A percentile compares a stretch with the other conserved stretches of the same genome.
Evolutionary conservation across 1,140 invertebrate species (phyloP).

Genomic region (Drusus annulatus): DNA sequence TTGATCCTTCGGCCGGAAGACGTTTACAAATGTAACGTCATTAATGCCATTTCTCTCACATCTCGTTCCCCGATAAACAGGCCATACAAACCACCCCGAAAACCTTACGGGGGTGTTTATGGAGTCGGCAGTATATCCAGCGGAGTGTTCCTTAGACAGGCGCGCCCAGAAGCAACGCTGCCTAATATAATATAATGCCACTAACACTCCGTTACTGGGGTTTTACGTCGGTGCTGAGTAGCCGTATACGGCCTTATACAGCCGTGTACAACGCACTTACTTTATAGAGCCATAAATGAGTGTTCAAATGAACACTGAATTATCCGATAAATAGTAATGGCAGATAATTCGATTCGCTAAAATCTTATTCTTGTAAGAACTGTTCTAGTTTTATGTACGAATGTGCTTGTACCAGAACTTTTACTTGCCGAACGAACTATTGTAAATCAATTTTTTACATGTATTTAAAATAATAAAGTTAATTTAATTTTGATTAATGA

Average conservation of each 20-base stretch:
- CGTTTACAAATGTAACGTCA: slow-evolving; percentile 26
- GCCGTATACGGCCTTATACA: too few relatives aligned
- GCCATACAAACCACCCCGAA: neutral
- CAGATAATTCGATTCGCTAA: too few relatives aligned
- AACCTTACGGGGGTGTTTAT: slow-evolving; percentile 3
- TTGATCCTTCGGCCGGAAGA: neutral
- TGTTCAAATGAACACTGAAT: neutral
- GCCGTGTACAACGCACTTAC: too few relatives aligned
- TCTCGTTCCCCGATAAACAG: slow-evolving; percentile 30
- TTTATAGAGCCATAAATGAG: too few relatives aligned
- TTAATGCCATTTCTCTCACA: slow-evolving; percentile 33
- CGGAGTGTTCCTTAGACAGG: slow-evolving; percentile 41
- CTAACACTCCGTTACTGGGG: slow-evolving; percentile 26
- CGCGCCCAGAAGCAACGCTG: slow-evolving; percentile 36
- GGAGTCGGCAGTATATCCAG: neutral
- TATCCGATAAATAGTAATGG: neutral
- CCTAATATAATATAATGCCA: slow-evolving; percentile 18
- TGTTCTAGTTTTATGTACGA: too few relatives aligned
- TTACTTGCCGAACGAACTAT: too few relatives aligned
- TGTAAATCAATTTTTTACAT: too few relatives aligned
- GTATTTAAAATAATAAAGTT: too few relatives aligned
- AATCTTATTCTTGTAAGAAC: too few relatives aligned
- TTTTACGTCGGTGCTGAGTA: too few relatives aligned
- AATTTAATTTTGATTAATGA: too few relatives aligned
- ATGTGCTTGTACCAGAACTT: too few relatives aligned